Evolutionary conservation across 2,113 vertebrate species (phyloP).

Genomic region (Steatornis caripensis): DNA sequence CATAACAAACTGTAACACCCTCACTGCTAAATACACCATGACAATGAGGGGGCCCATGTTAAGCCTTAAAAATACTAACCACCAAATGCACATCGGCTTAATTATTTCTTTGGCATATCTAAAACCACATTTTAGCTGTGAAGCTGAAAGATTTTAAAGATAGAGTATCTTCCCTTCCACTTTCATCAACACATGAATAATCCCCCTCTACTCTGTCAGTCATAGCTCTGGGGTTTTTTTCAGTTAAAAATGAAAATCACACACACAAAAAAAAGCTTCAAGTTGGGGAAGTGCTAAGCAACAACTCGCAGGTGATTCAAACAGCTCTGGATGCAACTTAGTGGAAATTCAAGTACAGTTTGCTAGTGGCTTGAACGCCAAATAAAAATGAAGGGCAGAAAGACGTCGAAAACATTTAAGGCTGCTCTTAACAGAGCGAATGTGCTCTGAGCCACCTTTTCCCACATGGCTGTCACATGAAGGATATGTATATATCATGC

Average conservation of each 20-base stretch:
- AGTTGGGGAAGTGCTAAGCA: background rate
- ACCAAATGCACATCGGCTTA: background rate
- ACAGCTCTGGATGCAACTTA: background rate
- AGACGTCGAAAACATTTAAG: background rate
- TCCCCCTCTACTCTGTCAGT: background rate
- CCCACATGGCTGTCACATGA: background rate
- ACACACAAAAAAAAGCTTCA: background rate
- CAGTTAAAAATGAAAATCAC: background rate
- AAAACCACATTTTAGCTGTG: background rate
- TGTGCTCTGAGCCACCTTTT: background rate
- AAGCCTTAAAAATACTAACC: background rate
- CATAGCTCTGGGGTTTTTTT: background rate
- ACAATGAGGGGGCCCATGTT: background rate
- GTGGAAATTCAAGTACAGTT: background rate
- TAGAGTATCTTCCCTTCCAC: background rate
- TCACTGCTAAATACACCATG: background rate
- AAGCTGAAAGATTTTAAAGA: background rate
- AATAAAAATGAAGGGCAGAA: background rate
- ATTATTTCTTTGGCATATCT: background rate
- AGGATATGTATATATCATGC: background rate
- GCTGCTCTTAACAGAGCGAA: background rate
- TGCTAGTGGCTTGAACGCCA: background rate
- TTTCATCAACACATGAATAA: background rate
- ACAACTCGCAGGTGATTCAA: background rate
- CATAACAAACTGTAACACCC: background rate